These are phyloP conservation scores for Poeciliopsis occidentalis DNA, from an alignment of 2,113 vertebrate species.

Conservation along the genomic window DNA sequence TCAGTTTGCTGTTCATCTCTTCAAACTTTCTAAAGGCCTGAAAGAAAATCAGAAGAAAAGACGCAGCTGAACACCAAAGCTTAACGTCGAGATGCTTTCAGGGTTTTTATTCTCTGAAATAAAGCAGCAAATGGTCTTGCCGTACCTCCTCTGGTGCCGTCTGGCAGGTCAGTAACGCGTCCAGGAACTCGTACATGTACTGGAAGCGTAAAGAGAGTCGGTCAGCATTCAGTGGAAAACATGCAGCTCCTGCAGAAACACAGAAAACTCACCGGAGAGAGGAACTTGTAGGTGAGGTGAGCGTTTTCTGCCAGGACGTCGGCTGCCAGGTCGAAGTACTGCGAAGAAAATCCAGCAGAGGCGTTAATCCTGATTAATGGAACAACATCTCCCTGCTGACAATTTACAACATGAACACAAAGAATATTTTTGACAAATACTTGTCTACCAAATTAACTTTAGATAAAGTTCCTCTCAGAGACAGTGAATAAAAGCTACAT, in stretches of 20 bases:
- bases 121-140: not conserved
- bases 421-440: no score
- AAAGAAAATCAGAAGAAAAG: not conserved
- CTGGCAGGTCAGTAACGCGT: conserved; percentile 92
- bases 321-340: conserved; percentile 94
- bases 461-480: no score
- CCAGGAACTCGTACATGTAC: conserved; percentile 94
- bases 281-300: conserved; percentile 93
- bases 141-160: conserved; percentile 91
- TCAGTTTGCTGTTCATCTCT: conserved; percentile 85
- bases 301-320: conserved; percentile 96
- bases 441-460: no score
- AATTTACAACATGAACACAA: no score
- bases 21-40: conserved; percentile 93
- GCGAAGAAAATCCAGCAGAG: conserved; percentile 22
- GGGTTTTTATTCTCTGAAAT: not conserved
- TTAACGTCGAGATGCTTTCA: not conserved
- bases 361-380: conserved; percentile 51
- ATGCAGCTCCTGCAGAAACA: accelerated
- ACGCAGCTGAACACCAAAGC: not conserved
- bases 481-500: no score
- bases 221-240: not conserved
- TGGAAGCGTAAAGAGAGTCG: conserved; percentile 13
- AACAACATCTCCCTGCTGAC: no score
- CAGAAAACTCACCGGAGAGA: conserved; percentile 82